Base-by-base conservation (phyloP, 2,797 vertebrate species). In the Acropternis orthonyx region DNA sequence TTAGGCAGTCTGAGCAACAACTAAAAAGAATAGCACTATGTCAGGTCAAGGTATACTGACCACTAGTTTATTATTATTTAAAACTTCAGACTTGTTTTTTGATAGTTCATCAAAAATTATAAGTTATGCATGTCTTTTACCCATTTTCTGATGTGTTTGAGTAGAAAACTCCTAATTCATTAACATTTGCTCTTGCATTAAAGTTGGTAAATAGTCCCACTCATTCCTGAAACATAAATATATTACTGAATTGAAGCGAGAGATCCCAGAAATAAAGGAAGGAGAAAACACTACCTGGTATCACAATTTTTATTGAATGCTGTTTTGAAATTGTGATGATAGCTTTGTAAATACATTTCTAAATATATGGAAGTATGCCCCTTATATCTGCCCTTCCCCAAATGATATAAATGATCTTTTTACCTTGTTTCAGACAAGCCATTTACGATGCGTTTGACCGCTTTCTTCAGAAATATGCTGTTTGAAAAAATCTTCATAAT, bases 361-460 rank as follows among this genome's bases (percentile, higher is more conserved):
- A 52, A 72, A 54, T 46, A 11, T 30, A 16, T 36, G 26, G 34
- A 54, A 85, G n/a, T 36, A 12, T 0, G 4, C 28, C 32, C 5
- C 30, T 65, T 93, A 0, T 1, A 11, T 61, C 66, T 90, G 11
- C 24, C 8, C 10, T 46, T 61, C 79, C 15, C 32, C 32, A 61
- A 41, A 20, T 62, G 3, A 49, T 30, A 32, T 20, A 23, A 71
- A 37, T 62, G 0, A 7, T 67, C 4, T 18, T 49, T 86, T 93
- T 71, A n/a, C 14, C 19, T 88, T 32, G n/a, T 97, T 97, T 14
- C 95, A 99, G 99, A 95, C 98, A 97, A 97, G 99, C 99, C 24
- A 99, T 99, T 96, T 99, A 99, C 28, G 99, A 99, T 55, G 98
- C 99, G 6, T 99, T 99, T 96, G 98, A 99, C 96, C 98, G 98